Conservation (phyloP, 2,797 vertebrate species). For the Chrosomus eos region DNA sequence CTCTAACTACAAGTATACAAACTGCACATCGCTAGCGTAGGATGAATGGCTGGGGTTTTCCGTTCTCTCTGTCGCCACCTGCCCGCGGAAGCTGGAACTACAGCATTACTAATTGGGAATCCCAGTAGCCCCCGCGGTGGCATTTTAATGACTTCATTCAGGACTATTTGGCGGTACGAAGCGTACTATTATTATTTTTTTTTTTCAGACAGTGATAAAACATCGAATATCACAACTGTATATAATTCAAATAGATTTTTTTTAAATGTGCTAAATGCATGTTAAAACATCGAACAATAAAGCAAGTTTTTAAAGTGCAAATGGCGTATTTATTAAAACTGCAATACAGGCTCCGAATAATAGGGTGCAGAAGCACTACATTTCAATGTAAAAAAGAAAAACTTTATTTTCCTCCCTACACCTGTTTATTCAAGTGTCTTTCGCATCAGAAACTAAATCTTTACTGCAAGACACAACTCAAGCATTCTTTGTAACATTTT, state of each 20-base stretch:
- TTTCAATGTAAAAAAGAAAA: background rate
- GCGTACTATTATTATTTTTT: background rate
- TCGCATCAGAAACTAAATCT: background rate
- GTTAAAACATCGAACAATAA: background rate
- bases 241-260: background rate
- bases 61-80: constrained; percentile 58
- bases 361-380: constrained; percentile 16
- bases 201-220: background rate
- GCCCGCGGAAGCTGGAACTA: constrained; percentile 44
- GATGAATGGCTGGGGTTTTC: constrained; percentile 35
- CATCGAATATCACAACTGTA: background rate
- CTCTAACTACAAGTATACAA: background rate
- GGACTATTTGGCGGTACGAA: background rate
- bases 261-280: background rate
- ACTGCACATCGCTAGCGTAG: background rate
- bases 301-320: constrained; percentile 66
- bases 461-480: background rate
- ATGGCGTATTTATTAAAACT: constrained; percentile 74
- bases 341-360: constrained; percentile 61
- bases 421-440: background rate
- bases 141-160: constrained; percentile 8
- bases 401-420: background rate
- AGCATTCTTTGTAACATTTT: constrained; percentile 27
- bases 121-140: background rate
- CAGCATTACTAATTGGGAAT: constrained; percentile 19